phyloP scores from a whole-genome alignment of 2,797 vertebrate species.

The Gallinago stenura region DNA sequence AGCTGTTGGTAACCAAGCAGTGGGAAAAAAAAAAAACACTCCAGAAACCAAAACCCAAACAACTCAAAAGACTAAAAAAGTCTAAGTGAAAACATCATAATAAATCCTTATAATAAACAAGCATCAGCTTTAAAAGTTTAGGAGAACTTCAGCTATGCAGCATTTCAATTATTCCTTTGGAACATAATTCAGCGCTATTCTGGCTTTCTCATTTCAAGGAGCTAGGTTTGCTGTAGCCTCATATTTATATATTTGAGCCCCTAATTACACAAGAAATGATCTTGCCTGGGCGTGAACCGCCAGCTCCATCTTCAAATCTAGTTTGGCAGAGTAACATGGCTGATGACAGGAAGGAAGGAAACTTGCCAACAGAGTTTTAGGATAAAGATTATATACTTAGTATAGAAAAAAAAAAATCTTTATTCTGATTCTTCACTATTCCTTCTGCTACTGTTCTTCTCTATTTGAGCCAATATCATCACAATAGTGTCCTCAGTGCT shows the following conservation, averaged over 20 bases:
- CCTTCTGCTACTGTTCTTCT: background rate
- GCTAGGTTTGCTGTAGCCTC: background rate
- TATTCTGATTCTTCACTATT: background rate
- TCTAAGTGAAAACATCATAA: background rate
- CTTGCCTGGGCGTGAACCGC: background rate
- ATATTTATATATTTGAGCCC: background rate
- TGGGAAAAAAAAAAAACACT: background rate
- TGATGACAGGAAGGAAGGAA: background rate
- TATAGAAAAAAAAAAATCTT: background rate
- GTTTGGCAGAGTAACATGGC: background rate
- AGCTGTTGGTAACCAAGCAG: background rate
- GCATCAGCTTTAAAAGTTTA: background rate
- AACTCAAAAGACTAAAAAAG: background rate
- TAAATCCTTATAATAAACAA: background rate
- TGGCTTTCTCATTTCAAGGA: background rate
- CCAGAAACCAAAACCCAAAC: background rate
- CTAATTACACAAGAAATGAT: background rate
- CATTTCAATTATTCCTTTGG: background rate
- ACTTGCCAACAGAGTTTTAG: background rate
- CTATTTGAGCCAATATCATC: background rate
- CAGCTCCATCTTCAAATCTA: background rate
- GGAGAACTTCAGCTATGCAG: background rate
- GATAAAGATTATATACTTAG: background rate
- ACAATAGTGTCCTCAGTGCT: rapidly evolving
- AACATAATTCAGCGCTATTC: background rate